A percentile compares a stretch with the other conserved stretches of the same genome.
phyloP scores from a whole-genome alignment of 2,888 invertebrate species.

The Drosophila antonietae region DNA sequence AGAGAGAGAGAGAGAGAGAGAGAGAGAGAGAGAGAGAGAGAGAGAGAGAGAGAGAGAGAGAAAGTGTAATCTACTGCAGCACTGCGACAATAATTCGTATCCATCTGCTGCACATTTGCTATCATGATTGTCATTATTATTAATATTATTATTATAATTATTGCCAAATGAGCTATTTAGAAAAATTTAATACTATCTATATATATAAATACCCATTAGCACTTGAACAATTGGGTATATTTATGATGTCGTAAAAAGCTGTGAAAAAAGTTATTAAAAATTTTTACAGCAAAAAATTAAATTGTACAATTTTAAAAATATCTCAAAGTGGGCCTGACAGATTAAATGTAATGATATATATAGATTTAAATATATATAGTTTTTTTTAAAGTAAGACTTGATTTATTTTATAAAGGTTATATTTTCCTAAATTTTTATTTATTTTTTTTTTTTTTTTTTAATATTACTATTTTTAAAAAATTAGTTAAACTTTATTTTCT shows the following conservation, averaged over 20 bases:
- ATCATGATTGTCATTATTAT: constrained; percentile 44
- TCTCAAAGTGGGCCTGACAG: too few relatives aligned
- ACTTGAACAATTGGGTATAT: not conserved
- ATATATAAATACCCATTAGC: not conserved
- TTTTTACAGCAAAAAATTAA: not conserved
- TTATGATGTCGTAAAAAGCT: not conserved
- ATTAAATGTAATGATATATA: too few relatives aligned
- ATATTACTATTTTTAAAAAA: too few relatives aligned
- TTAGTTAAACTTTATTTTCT: too few relatives aligned
- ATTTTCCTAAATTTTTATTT: too few relatives aligned
- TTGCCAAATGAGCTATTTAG: constrained; percentile 12
- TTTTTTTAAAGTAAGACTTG: too few relatives aligned
- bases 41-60: not conserved
- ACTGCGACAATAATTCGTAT: constrained; percentile 33
- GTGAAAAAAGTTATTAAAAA: not conserved
- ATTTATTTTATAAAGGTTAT: too few relatives aligned
- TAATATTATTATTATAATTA: constrained; percentile 39
- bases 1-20: not conserved
- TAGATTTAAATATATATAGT: too few relatives aligned
- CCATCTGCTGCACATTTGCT: constrained; percentile 29
- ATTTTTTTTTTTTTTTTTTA: too few relatives aligned
- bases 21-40: not conserved
- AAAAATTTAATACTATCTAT: not conserved
- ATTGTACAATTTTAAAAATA: not conserved
- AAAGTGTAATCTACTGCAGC: constrained; percentile 13